Evolutionary conservation across 1,140 invertebrate species (phyloP).

Genomic region (Neuroterus valhalla): DNA sequence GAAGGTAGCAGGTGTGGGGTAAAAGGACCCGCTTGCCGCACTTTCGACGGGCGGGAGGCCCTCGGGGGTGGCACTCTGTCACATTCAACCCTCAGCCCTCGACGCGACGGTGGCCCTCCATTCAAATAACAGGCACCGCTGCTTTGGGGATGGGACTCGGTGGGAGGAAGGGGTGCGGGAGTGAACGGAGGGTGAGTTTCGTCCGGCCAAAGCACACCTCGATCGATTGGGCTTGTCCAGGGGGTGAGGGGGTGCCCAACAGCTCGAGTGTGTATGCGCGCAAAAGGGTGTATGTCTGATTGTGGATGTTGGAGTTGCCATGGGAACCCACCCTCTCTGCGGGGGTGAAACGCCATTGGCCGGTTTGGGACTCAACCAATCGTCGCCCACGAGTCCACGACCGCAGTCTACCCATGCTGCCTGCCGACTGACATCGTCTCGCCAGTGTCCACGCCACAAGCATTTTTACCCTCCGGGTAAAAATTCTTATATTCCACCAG

Average conservation of each 20-base stretch:
- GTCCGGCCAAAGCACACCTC: constrained; percentile 75
- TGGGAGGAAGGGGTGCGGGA: constrained; percentile 59
- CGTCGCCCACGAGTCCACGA: constrained; percentile 49
- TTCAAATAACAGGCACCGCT: constrained; percentile 73
- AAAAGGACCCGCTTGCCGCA: constrained; percentile 65
- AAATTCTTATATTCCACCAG: not conserved
- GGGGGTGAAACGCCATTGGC: constrained; percentile 75
- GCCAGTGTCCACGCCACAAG: constrained; percentile 58
- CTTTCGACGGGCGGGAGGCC: constrained; percentile 68
- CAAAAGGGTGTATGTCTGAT: constrained; percentile 51
- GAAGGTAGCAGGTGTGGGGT: constrained; percentile 63
- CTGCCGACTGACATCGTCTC: constrained; percentile 43
- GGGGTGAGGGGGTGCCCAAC: constrained; percentile 65
- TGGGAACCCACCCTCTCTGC: constrained; percentile 69
- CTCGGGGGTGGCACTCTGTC: constrained; percentile 72
- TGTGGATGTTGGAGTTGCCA: constrained; percentile 68
- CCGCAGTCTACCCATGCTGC: constrained; percentile 47
- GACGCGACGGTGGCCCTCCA: constrained; percentile 55
- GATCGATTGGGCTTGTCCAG: constrained; percentile 76
- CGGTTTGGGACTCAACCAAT: constrained; percentile 69
- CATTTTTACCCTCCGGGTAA: not conserved
- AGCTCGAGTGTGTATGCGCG: constrained; percentile 50
- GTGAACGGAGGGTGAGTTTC: constrained; percentile 70
- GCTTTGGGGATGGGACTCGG: constrained; percentile 51
- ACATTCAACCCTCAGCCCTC: constrained; percentile 70